A percentile compares a stretch with the other conserved stretches of the same genome.
phyloP scores from a whole-genome alignment of 1,140 invertebrate genomes.

The Gonatopus flavifemur region DNA sequence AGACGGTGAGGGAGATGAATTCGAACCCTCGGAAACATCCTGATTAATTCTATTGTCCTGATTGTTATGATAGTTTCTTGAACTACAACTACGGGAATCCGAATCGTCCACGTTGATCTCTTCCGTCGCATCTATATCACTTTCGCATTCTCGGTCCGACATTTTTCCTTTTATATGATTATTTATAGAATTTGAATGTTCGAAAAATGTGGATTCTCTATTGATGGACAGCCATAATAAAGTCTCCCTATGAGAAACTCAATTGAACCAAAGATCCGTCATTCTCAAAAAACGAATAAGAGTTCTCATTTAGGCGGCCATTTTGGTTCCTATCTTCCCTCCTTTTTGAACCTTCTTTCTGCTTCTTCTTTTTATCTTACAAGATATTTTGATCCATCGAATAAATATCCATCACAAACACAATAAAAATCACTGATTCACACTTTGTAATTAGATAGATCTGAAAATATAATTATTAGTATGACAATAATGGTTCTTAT shows the following conservation, averaged over 20 bases:
- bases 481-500: background rate
- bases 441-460: background rate
- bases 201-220: too few species aligned
- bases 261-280: too few species aligned
- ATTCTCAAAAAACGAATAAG: too few species aligned
- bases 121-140: conserved; percentile 51
- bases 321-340: background rate
- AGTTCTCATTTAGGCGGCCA: too few species aligned
- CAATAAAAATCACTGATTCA: background rate
- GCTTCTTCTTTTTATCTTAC: background rate
- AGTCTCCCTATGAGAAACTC: too few species aligned
- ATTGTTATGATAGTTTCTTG: conserved; percentile 36
- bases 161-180: conserved; percentile 28
- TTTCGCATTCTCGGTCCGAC: conserved; percentile 50
- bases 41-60: conserved; percentile 5
- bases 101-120: conserved; percentile 56
- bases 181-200: too few species aligned
- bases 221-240: too few species aligned
- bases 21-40: conserved; percentile 30
- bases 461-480: background rate
- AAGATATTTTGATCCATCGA: background rate
- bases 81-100: conserved; percentile 48
- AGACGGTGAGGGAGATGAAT: conserved; percentile 46
- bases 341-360: background rate
- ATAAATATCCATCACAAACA: background rate